These are phyloP conservation scores for Bombus fervidus DNA, from an alignment of 1,140 invertebrate species.

Conservation along the genomic window DNA sequence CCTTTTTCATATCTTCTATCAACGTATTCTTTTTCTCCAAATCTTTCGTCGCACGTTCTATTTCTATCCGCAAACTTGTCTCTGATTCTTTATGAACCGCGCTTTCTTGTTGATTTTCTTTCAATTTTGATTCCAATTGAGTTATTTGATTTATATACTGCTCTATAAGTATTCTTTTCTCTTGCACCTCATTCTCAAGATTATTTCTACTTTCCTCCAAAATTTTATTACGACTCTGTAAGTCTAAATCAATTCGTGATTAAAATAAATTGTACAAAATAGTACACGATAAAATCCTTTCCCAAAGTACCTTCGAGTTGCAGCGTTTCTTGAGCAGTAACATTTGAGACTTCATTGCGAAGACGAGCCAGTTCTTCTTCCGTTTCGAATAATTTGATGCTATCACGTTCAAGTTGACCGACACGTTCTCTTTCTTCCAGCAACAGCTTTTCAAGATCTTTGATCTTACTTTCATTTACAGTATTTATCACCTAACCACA, in stretches of 20 bases:
- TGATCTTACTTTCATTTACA: conserved; percentile 82
- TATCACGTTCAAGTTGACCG: conserved; percentile 82
- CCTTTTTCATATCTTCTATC: conserved; percentile 74
- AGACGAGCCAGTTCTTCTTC: conserved; percentile 82
- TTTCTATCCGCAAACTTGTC: conserved; percentile 73
- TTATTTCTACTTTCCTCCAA: conserved; percentile 72
- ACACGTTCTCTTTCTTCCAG: conserved; percentile 80
- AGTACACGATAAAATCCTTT: neutral
- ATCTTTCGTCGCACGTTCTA: conserved; percentile 61
- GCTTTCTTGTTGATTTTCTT: conserved; percentile 82
- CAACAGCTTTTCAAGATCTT: conserved; percentile 83
- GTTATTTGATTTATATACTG: conserved; percentile 79
- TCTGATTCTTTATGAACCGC: conserved; percentile 81
- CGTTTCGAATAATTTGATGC: conserved; percentile 83
- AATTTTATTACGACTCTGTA: conserved; percentile 69
- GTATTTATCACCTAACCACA: conserved; percentile 80
- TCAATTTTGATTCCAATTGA: conserved; percentile 80
- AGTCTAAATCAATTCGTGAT: conserved; percentile 36
- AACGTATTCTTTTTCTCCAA: conserved; percentile 71
- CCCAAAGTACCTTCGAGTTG: conserved; percentile 48
- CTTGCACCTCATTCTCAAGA: conserved; percentile 65
- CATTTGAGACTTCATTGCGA: conserved; percentile 70
- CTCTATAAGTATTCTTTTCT: conserved; percentile 53
- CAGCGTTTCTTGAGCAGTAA: conserved; percentile 43
- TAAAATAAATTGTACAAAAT: neutral